phyloP scores from a whole-genome alignment of 2,113 vertebrate species.

The Chaetura pelagica region DNA sequence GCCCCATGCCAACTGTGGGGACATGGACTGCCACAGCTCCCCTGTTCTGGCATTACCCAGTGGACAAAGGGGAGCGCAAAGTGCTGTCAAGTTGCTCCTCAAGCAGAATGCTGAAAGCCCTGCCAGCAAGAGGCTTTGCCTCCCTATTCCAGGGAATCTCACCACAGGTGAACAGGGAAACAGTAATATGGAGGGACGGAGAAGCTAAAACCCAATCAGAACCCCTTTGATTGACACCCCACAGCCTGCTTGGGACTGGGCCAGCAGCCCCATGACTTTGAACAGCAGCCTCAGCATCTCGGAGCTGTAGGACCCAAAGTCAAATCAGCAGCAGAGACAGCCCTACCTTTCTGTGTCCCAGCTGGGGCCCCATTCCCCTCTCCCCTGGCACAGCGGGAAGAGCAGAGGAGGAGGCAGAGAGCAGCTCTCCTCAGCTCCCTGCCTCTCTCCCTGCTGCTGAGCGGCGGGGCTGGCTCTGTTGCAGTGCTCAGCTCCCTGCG shows the following conservation, averaged over 20 bases:
- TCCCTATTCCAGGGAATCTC: not conserved
- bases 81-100: not conserved
- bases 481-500: conserved; percentile 86
- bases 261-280: not conserved
- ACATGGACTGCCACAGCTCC: not conserved
- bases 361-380: not conserved
- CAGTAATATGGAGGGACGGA: not conserved
- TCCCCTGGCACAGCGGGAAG: not conserved
- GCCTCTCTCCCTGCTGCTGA: not conserved
- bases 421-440: not conserved
- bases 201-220: not conserved
- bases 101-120: not conserved
- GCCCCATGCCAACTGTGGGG: not conserved
- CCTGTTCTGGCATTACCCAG: not conserved
- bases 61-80: not conserved
- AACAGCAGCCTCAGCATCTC: not conserved
- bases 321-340: not conserved
- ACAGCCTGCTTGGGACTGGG: not conserved
- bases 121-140: not conserved
- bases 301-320: accelerated
- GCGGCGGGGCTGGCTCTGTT: not conserved
- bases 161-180: not conserved
- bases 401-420: accelerated
- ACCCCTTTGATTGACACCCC: not conserved
- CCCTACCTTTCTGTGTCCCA: not conserved